Evolutionary conservation across 2,888 invertebrate species (phyloP).

Genomic region (Aphidius colemani): DNA sequence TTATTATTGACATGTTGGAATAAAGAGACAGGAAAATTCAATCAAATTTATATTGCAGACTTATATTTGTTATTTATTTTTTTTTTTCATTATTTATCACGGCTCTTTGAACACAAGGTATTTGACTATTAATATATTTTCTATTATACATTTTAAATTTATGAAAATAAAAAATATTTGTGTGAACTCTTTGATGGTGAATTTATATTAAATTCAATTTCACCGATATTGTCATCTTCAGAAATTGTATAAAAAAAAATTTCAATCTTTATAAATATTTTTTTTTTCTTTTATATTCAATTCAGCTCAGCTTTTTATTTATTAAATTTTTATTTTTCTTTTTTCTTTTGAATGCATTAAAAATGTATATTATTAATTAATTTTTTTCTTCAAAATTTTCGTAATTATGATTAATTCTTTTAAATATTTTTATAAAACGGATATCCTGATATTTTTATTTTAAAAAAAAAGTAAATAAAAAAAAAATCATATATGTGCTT

Average conservation of each 20-base stretch:
- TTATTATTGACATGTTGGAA: background rate
- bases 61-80: background rate
- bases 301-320: too few species aligned
- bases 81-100: background rate
- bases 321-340: too few species aligned
- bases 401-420: too few species aligned
- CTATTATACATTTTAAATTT: background rate
- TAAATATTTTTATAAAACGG: too few species aligned
- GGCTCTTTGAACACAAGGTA: background rate
- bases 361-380: too few species aligned
- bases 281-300: too few species aligned
- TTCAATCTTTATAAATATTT: too few species aligned
- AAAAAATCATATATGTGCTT: too few species aligned
- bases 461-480: background rate
- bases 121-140: background rate
- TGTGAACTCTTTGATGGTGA: too few species aligned
- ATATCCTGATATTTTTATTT: background rate
- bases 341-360: background rate
- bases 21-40: background rate
- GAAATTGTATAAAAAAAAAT: too few species aligned
- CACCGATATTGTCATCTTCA: too few species aligned
- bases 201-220: too few species aligned
- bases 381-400: background rate
- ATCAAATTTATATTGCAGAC: background rate
- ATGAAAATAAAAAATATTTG: background rate